These are phyloP conservation scores for Microcebus griseorufus DNA, from an alignment of 2,113 vertebrate genomes.

Conservation along the genomic window DNA sequence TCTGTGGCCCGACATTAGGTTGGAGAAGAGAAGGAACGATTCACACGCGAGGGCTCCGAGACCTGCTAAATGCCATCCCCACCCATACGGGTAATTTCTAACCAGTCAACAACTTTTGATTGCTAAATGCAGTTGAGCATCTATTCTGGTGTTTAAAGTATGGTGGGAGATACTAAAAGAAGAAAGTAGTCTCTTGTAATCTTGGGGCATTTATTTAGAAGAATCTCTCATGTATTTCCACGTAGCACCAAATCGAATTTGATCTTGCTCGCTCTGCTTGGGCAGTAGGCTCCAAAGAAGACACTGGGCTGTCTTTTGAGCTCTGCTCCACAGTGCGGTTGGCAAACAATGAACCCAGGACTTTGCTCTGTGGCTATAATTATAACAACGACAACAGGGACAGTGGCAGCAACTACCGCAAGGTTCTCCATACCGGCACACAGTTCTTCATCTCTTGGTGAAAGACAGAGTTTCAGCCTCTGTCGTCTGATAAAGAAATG, in stretches of 20 bases:
- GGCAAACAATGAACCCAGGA: background rate
- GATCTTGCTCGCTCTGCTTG: background rate
- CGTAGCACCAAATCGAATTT: no score
- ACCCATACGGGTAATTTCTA: background rate
- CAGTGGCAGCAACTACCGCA: rapidly evolving
- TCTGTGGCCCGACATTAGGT: background rate
- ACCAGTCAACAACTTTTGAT: background rate
- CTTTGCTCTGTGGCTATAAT: background rate
- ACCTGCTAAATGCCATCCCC: background rate
- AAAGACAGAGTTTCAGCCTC: no score
- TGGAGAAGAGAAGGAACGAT: background rate
- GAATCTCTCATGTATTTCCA: background rate
- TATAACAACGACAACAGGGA: background rate
- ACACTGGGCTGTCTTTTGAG: no score
- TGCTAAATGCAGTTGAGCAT: background rate
- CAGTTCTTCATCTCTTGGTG: rapidly evolving
- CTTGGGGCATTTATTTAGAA: background rate
- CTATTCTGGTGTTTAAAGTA: background rate
- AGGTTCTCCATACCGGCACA: rapidly evolving
- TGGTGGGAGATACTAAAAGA: background rate
- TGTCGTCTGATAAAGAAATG: background rate
- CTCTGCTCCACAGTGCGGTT: background rate
- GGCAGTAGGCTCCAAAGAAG: rapidly evolving
- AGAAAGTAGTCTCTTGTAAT: background rate
- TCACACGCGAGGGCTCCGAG: rapidly evolving